Evolutionary conservation across 2,888 invertebrate genomes (phyloP).

Genomic region (Athripsodes cinereus): DNA sequence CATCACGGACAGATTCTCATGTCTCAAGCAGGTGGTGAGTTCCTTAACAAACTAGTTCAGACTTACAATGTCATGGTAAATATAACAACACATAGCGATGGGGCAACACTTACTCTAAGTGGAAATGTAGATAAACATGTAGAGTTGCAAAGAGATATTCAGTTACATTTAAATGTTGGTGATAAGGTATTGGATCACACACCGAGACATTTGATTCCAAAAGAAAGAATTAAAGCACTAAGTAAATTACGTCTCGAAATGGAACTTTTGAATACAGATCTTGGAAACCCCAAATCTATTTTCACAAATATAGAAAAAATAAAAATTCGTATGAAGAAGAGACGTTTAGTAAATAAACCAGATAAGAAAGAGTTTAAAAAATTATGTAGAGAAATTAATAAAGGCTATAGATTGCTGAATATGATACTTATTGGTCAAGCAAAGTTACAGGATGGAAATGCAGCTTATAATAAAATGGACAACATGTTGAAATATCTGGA

Average conservation of each 20-base stretch:
- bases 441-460: conserved; percentile 48
- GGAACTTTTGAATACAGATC: conserved; percentile 39
- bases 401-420: conserved; percentile 46
- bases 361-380: neutral
- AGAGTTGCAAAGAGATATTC: conserved; percentile 16
- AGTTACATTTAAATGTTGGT: conserved; percentile 10
- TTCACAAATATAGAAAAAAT: neutral
- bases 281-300: conserved; percentile 43
- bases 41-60: conserved; percentile 37
- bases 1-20: conserved; percentile 43
- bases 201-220: conserved; percentile 33
- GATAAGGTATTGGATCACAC: neutral
- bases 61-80: neutral
- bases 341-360: neutral
- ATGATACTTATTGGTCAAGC: conserved; percentile 56
- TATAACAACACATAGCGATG: neutral
- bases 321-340: neutral
- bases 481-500: conserved; percentile 37
- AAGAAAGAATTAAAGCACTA: conserved; percentile 36
- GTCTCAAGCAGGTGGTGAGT: conserved; percentile 32
- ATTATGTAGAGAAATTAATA: conserved; percentile 39
- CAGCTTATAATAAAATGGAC: conserved; percentile 43
- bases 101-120: conserved; percentile 1
- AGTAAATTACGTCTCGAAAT: conserved; percentile 37
- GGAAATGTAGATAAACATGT: conserved; percentile 10